Conservation (phyloP, 2,888 invertebrate species). For the Aphelenchoides bicaudatus region DNA sequence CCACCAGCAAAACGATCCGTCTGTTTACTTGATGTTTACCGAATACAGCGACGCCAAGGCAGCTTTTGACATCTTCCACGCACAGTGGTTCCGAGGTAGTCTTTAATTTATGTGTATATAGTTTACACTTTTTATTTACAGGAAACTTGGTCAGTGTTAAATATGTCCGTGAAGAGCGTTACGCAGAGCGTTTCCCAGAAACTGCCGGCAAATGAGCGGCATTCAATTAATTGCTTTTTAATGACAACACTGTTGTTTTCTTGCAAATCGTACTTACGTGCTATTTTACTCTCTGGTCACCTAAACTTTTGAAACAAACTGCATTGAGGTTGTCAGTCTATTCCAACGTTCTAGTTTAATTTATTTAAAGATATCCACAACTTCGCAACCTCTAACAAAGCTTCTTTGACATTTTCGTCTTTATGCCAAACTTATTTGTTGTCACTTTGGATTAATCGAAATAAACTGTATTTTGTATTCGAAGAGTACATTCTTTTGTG, state of each 20-base stretch:
- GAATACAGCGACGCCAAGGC: slow-evolving; percentile 28
- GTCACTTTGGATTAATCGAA: too few species aligned
- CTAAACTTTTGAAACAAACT: too few species aligned
- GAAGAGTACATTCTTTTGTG: too few species aligned
- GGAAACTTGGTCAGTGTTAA: slow-evolving; percentile 26
- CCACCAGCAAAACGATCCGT: slow-evolving; percentile 19
- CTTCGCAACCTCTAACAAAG: too few species aligned
- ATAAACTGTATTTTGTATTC: too few species aligned
- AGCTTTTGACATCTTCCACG: slow-evolving; percentile 28
- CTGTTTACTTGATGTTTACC: slow-evolving; percentile 26
- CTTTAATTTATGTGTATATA: background rate
- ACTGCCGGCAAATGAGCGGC: background rate
- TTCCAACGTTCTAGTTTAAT: too few species aligned
- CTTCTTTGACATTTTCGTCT: too few species aligned
- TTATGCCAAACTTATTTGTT: too few species aligned
- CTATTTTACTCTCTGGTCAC: too few species aligned
- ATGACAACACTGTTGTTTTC: background rate
- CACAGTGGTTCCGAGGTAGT: slow-evolving; percentile 30
- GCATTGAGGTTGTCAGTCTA: too few species aligned
- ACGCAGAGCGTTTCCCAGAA: slow-evolving; percentile 32
- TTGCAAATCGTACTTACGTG: too few species aligned
- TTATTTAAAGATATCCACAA: too few species aligned
- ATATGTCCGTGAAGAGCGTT: slow-evolving; percentile 31
- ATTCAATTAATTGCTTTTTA: background rate
- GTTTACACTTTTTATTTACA: background rate